Conservation (phyloP, 1,140 invertebrate genomes). For the Arctopsyche grandis region DNA sequence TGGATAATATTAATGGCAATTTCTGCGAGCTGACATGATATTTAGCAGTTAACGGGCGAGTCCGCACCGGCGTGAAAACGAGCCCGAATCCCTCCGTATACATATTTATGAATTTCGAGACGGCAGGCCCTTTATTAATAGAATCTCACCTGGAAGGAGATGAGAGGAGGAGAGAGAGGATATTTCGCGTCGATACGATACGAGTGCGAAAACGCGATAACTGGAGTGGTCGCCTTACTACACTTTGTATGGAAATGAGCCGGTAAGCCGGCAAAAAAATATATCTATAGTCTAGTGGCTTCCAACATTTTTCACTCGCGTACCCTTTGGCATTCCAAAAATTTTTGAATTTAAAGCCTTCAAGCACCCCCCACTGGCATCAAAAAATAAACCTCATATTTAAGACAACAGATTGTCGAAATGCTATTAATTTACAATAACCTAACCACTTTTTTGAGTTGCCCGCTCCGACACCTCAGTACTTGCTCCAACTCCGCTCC, state of each 20-base stretch:
- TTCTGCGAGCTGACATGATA: constrained; percentile 4
- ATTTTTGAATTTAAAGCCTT: no score
- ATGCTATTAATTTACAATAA: no score
- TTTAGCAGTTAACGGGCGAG: constrained; percentile 10
- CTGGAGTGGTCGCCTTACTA: background rate
- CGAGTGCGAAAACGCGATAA: background rate
- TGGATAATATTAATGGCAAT: constrained; percentile 8
- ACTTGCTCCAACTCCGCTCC: no score
- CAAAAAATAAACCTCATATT: no score
- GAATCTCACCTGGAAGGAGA: background rate
- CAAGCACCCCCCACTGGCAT: no score
- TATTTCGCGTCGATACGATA: background rate
- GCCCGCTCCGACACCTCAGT: no score
- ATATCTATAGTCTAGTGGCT: no score
- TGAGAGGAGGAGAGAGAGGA: background rate
- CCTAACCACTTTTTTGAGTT: no score
- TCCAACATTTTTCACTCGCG: no score
- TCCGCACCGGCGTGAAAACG: background rate
- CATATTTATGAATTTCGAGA: constrained; percentile 1
- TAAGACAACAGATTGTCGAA: no score
- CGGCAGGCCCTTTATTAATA: background rate
- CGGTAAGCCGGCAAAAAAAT: background rate
- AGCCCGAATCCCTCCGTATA: background rate
- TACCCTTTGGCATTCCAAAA: no score
- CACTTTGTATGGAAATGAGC: background rate